phyloP scores from a whole-genome alignment of 2,113 vertebrate genomes.

The Nycticryphes semicollaris region DNA sequence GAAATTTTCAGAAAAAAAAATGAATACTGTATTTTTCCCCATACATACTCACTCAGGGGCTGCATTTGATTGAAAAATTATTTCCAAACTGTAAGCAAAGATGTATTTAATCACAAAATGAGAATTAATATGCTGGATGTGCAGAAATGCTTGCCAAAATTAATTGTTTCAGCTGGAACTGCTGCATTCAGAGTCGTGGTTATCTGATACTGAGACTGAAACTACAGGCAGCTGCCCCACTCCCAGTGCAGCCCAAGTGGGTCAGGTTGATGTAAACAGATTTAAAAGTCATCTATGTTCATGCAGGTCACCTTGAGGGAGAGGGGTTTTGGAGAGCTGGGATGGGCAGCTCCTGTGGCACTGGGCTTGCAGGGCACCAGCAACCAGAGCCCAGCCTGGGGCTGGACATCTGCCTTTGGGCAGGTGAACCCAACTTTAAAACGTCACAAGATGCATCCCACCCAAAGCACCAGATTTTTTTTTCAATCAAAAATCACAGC shows the following conservation, averaged over 20 bases:
- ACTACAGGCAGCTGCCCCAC: not conserved
- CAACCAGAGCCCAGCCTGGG: not conserved
- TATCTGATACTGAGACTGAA: not conserved
- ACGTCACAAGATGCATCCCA: not conserved
- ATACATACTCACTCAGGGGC: not conserved
- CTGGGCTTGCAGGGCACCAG: fast-evolving
- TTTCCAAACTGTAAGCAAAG: not conserved
- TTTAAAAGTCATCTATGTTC: not conserved
- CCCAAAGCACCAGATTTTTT: not conserved
- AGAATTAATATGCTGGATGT: not conserved
- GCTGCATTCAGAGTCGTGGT: not conserved
- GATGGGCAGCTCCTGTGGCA: not conserved
- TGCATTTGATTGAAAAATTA: not conserved
- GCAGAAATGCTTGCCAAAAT: not conserved
- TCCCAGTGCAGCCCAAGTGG: not conserved
- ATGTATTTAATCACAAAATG: not conserved
- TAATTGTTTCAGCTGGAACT: not conserved
- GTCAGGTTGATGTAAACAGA: not conserved
- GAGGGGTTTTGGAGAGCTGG: not conserved
- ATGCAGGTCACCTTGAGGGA: not conserved
- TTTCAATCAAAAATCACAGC: not conserved
- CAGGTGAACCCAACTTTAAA: not conserved
- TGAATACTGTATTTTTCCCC: too few relatives aligned
- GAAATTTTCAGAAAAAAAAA: not conserved
- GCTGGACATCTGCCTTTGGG: not conserved